Conservation (phyloP, 2,113 vertebrate genomes). For the Cephalopholis sonnerati region DNA sequence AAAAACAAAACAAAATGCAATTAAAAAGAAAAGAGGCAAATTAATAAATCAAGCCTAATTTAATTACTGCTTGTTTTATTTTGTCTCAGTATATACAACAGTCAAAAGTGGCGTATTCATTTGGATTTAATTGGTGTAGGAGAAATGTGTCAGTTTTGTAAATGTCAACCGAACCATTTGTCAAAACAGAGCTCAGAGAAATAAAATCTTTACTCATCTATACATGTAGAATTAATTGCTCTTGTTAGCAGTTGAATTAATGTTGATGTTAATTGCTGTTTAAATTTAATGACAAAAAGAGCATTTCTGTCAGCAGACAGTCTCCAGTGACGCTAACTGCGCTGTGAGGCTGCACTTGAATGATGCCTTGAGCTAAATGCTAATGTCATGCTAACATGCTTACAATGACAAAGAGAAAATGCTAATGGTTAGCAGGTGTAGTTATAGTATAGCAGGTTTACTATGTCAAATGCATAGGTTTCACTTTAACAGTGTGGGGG, state of each 20-base stretch:
- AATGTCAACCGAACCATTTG: background rate
- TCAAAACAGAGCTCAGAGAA: background rate
- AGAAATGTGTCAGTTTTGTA: background rate
- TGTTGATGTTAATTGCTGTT: background rate
- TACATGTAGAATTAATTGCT: background rate
- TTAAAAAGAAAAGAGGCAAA: too few species aligned
- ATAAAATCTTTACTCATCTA: background rate
- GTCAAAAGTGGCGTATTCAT: background rate
- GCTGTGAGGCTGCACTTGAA: background rate
- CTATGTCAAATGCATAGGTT: too few species aligned
- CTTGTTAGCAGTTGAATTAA: background rate
- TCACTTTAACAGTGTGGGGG: too few species aligned
- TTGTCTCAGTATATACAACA: background rate
- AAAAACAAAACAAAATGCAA: too few species aligned
- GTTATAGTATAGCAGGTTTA: too few species aligned
- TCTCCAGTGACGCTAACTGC: background rate
- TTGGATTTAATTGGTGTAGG: background rate
- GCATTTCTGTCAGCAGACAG: background rate
- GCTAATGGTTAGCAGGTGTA: too few species aligned
- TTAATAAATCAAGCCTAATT: too few species aligned
- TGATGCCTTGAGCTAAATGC: background rate
- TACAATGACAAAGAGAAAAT: background rate
- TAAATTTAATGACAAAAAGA: background rate
- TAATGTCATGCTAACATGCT: background rate
- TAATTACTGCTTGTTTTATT: too few species aligned